A percentile compares a stretch with the other conserved stretches of the same genome.
Evolutionary conservation across 2,113 vertebrate genomes (phyloP).

Genomic region (Colaptes auratus): DNA sequence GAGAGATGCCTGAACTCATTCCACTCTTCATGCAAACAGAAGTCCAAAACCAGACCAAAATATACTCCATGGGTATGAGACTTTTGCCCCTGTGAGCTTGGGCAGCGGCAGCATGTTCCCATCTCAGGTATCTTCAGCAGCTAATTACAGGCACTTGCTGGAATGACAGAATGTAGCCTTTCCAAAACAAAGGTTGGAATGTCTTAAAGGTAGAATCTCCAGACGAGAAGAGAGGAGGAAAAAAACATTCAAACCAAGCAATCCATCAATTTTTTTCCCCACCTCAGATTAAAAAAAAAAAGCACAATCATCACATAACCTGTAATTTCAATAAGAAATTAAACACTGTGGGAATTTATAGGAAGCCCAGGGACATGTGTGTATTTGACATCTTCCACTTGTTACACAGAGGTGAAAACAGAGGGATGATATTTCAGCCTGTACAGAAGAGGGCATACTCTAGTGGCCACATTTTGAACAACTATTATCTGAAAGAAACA

Average conservation of each 20-base stretch:
- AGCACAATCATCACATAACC: not conserved
- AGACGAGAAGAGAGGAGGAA: not conserved
- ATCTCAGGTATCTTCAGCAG: not conserved
- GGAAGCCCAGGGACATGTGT: accelerated
- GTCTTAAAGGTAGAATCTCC: not conserved
- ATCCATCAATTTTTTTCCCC: not conserved
- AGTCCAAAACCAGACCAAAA: not conserved
- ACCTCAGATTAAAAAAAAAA: not conserved
- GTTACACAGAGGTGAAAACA: not conserved
- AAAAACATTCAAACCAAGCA: not conserved
- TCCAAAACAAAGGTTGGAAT: not conserved
- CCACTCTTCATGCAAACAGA: not conserved
- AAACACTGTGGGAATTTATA: not conserved
- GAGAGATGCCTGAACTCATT: not conserved
- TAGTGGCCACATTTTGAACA: not conserved
- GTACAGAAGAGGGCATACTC: not conserved
- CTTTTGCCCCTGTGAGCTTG: not conserved
- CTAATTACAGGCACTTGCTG: not conserved
- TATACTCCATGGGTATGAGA: not conserved
- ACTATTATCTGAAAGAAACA: not conserved
- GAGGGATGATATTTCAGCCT: not conserved
- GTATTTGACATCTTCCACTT: not conserved
- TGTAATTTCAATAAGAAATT: not conserved
- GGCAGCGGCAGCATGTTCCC: not conserved
- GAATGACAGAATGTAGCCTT: not conserved